Base-by-base conservation (phyloP, 2,888 invertebrate species). In the Campoplex capitator region DNA sequence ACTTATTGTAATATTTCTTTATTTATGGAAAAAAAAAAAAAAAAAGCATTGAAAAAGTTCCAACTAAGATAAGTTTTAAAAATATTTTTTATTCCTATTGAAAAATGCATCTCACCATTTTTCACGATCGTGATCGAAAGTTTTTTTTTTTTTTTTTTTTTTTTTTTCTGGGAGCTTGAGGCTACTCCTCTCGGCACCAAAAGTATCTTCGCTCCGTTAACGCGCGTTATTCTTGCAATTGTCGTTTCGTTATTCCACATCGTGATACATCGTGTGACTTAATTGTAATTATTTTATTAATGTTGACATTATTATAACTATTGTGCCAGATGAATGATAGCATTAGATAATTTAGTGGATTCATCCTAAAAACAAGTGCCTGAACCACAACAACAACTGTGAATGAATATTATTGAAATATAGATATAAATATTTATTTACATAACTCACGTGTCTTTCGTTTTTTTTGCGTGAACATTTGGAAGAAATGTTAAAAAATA, bases 341-440 rank as follows among this genome's bases (percentile, higher is more conserved):
- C 71, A 78, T 75, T 80, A 70, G 83, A 83, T 82, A 86, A 74
- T 84, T 76, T 65, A 83, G 48, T 68, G 67, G 65, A 79, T 87
- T 76, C 78, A 58, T 70, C 84, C 81, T 82, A 87, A 87, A 86
- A 85, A 88, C 87, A 88, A 88, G 86, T 89, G 88, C 88, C 88
- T 87, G 83, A 83, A 88, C 56, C 38, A 65, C 16, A 16, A 62
- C 62, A 83, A 45, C 42, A 45, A 86, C 70, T 79, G 79, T 67
- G 68, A 86, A 85, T 79, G 73, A 83, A 85, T 70, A 83, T 85
- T 87, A 80, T 74, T 84, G 78, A 85, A 82, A 85, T 87, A 88
- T 70, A 84, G 68, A 75, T 85, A 88, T 75, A 88, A 81, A 88
- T 76, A 71, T 70, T 62, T 82, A 86, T 83, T 83, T 78, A 84